Evolutionary conservation across 2,888 invertebrate species (phyloP), one percentile per base, ranked within the genome.

Genomic region (Epiblema foenella): DNA sequence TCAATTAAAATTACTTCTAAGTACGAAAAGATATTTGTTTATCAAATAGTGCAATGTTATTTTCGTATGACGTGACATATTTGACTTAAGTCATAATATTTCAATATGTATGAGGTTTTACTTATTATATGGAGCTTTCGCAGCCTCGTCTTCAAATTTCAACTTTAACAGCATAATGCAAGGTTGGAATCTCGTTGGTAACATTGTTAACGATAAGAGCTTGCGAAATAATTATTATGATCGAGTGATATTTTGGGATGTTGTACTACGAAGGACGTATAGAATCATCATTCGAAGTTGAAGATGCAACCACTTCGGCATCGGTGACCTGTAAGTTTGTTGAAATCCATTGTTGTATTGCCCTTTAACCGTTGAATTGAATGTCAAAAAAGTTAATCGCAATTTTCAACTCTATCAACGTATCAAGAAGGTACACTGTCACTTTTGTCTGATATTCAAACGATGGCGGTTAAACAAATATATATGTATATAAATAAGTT

Each of bases 71-170:
- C 60, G 46, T n/a, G 29, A 29, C 24, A 17, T 42, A 51, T 51
- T 51, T n/a, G 51, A 37, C 18, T 18, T 17, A 42, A 59, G 60
- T 58, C 39, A 58, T 33, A 10, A 10, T 59, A 8, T 0, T 20
- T 39, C 15, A 12, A 59, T 24, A 24, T 12, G 15, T 29, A 57
- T 10, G 37, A 60, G 60, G 60, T 60, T 60, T 42, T 49, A 46
- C 49, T 49, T n/a, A 17, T 2, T 12, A 11, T 39, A 39, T 1
- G 42, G 42, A 42, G 42, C 0, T 8, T 33, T 5, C 5, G 33
- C 33, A 8, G 33, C 5, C 24, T 24, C 24, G 24, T 33, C 33
- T 33, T 33, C 12, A 15, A 42, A n/a, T 42, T 42, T 42, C n/a
- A 4, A 7, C 46, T n/a, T 46, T 46, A 46, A n/a, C n/a, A 4